Base-by-base conservation (phyloP, 37 sponge, comb jelly and placozoan species). In the Axinella damicornis region DNA sequence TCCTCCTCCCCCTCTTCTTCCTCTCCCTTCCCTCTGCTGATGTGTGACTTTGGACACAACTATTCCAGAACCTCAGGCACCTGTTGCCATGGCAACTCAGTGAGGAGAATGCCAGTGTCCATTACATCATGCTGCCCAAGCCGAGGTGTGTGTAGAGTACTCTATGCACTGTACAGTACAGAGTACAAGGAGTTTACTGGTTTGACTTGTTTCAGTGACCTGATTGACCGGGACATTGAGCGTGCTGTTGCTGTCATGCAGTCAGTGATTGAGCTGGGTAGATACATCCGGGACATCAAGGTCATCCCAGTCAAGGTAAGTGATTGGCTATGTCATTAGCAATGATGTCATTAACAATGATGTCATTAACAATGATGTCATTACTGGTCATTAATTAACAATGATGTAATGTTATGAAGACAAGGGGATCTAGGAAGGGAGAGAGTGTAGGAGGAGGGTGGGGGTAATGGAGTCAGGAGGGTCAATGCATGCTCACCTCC, bases 271-370 rank as follows among this genome's bases (percentile, higher is more conserved):
- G 99, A 98, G 53, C 80, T 94, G 53, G 96, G 89, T 15, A 78
- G 99, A 19, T 90, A 90, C 25, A 78, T 98, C 25, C 79, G 99
- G 53, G 99, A 98, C 69, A 72, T 87, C 57, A 96, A 94, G 55
- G 92, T 93, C 52, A 62, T 98, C 11, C 99, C 99, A 18, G 75
- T 92, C 33, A 98, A 98, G 82, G 97, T 96, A 28, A 35, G 78
- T 27, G 9, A 14, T 5, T n/a, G 14, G n/a, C n/a, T n/a, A n/a
- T n/a, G n/a, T n/a, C n/a, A n/a, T n/a, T n/a, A n/a, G n/a, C n/a
- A n/a, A n/a, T n/a, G n/a, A n/a, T n/a, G n/a, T n/a, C n/a, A n/a
- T n/a, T n/a, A n/a, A n/a, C n/a, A n/a, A n/a, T n/a, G n/a, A n/a
- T n/a, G n/a, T n/a, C n/a, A n/a, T n/a, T n/a, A n/a, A n/a, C n/a